Percentiles rank a stretch among this genome's conserved stretches.
Evolutionary conservation across 1,140 invertebrate species (phyloP).

Genomic region (Bombus sylvicola): DNA sequence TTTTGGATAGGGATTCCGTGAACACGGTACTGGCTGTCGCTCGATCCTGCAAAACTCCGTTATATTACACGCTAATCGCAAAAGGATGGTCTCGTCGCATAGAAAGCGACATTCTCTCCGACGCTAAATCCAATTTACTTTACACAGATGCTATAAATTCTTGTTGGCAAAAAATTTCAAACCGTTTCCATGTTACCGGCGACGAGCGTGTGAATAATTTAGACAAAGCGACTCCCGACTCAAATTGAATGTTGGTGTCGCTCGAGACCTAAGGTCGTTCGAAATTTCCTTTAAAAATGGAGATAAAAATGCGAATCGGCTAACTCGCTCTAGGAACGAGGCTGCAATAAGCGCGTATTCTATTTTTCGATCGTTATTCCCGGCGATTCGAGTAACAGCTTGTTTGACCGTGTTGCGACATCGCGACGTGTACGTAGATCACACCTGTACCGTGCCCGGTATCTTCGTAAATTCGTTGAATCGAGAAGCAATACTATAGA

Average conservation of each 20-base stretch:
- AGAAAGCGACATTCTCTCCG: neutral
- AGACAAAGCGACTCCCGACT: neutral
- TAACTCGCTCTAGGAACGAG: too few relatives aligned
- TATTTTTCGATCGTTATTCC: neutral
- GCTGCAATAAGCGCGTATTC: neutral
- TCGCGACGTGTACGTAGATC: constrained; percentile 11
- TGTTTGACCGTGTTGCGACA: neutral
- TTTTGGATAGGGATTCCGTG: constrained; percentile 53
- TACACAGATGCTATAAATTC: neutral
- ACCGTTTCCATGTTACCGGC: too few relatives aligned
- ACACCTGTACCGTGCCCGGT: constrained; percentile 46
- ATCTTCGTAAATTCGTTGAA: constrained; percentile 71
- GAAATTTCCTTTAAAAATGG: neutral
- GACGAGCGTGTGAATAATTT: constrained; percentile 14
- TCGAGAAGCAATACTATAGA: constrained; percentile 81
- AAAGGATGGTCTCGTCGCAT: too few relatives aligned
- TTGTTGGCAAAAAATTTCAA: neutral
- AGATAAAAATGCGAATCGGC: neutral
- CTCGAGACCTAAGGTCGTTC: neutral
- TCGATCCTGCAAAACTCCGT: neutral
- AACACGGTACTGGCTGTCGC: constrained; percentile 10
- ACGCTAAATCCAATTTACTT: neutral
- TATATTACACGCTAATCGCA: neutral
- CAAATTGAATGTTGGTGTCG: neutral
- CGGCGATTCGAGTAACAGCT: neutral